Evolutionary conservation across 2,113 vertebrate genomes (phyloP), one percentile per base, ranked within the genome.

Genomic region (Pseudonaja textilis): DNA sequence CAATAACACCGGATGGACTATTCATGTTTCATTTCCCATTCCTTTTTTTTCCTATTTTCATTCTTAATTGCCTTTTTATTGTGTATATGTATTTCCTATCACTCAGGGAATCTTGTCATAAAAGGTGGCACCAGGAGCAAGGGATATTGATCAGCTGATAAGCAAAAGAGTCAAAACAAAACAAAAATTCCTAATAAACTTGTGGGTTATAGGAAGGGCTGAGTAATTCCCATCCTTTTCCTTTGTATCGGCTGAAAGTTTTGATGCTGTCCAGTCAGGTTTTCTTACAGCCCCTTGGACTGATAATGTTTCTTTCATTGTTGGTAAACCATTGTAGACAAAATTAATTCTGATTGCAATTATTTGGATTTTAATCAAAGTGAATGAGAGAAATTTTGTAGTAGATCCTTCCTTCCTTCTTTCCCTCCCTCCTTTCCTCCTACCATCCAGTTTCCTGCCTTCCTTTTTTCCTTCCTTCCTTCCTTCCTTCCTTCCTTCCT

Each of bases 331-430:
- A 87, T 47, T 7, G 89, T 92, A 95, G 61, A 96, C 94, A 93
- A 90, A 39, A 94, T 93, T 96, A 97, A 94, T 96, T 97, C 74
- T 96, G 93, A 92, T 95, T 94, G 95, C 94, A 97, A 96, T 96
- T 97, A 97, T 97, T 95, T 96, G 91, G 94, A 92, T 94, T 97
- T 96, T 97, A 94, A 96, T 96, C 96, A 97, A 91, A 95, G 26
- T 90, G 85, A 87, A 95, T 85, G 96, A 96, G 81, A 96, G 94
- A 97, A 96, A 94, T 89, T 92, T 94, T 89, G 88, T 92, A 92
- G 92, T 87, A 94, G 10, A 14, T 1, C 26, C 26, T 64, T 29
- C 10, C 10, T 64, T 29, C 57, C 9, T 64, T 29, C 26, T 10
- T 69, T 69, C 61, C 4, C 2, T 64, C 23, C 8, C 8, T 59